phyloP scores from a whole-genome alignment of 2,888 invertebrate genomes.

The Pollenia griseotomentosa region DNA sequence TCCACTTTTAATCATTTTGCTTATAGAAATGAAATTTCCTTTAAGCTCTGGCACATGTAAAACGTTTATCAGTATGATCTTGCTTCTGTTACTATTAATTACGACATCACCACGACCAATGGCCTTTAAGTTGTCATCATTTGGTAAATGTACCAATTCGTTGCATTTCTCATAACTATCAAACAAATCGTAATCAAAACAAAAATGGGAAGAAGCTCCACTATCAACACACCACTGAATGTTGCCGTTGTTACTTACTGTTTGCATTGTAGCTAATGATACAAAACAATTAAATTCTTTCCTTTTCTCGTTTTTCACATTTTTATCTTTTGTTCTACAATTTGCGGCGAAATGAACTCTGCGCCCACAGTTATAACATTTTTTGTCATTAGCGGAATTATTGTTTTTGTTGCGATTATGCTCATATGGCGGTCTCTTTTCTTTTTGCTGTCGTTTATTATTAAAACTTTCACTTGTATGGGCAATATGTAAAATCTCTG shows the following conservation, averaged over 20 bases:
- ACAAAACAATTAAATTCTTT: slow-evolving; percentile 30
- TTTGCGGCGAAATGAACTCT: slow-evolving; percentile 39
- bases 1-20: slow-evolving; percentile 32
- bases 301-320: neutral
- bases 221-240: slow-evolving; percentile 42
- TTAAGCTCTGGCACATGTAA: slow-evolving; percentile 40
- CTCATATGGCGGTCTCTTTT: slow-evolving; percentile 19
- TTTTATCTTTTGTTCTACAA: slow-evolving; percentile 13
- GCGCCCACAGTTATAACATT: slow-evolving; percentile 35
- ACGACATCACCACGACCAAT: slow-evolving; percentile 21
- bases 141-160: slow-evolving; percentile 31
- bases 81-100: neutral
- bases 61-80: slow-evolving; percentile 25
- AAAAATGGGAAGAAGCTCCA: slow-evolving; percentile 40
- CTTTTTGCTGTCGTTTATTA: neutral
- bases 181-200: neutral
- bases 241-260: neutral
- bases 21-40: slow-evolving; percentile 36
- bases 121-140: slow-evolving; percentile 8
- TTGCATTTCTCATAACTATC: slow-evolving; percentile 11
- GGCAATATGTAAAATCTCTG: slow-evolving; percentile 24
- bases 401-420: slow-evolving; percentile 9
- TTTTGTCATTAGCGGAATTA: slow-evolving; percentile 2
- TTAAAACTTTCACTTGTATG: slow-evolving; percentile 23
- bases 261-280: slow-evolving; percentile 33